Conservation (phyloP, 2,113 vertebrate genomes). For the Pelobates fuscus region DNA sequence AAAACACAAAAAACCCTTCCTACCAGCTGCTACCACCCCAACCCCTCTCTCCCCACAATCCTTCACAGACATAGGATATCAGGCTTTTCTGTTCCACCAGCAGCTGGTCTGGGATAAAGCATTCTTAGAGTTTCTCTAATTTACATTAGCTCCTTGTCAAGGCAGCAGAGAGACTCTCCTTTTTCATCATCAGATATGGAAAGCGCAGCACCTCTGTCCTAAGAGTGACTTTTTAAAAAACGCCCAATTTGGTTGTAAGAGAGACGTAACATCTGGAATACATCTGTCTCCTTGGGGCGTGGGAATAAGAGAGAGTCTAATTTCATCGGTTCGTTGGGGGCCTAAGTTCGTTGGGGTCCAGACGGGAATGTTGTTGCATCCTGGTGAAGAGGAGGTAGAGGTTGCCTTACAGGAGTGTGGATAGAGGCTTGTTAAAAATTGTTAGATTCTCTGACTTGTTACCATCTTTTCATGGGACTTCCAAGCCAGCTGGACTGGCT, state of each 20-base stretch:
- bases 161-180: background rate
- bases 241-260: background rate
- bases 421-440: constrained; percentile 73
- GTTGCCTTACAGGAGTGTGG: constrained; percentile 85
- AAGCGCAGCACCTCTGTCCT: constrained; percentile 25
- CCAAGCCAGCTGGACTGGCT: constrained; percentile 45
- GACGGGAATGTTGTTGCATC: constrained; percentile 45
- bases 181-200: background rate
- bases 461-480: constrained; percentile 63
- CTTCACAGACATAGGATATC: background rate
- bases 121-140: background rate
- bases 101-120: constrained; percentile 26
- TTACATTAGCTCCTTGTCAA: background rate
- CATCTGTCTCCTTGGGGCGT: constrained; percentile 46
- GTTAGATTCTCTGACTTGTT: too few relatives aligned
- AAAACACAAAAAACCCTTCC: constrained; percentile 54
- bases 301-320: constrained; percentile 36
- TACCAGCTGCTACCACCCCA: constrained; percentile 55
- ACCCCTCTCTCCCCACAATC: constrained; percentile 39
- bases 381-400: constrained; percentile 64
- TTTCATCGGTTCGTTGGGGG: constrained; percentile 25
- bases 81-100: background rate
- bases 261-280: constrained; percentile 43
- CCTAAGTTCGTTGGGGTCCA: constrained; percentile 27
- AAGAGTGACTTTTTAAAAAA: constrained; percentile 4